Conservation (phyloP, 2,888 invertebrate genomes). For the Thereva nobilitata region DNA sequence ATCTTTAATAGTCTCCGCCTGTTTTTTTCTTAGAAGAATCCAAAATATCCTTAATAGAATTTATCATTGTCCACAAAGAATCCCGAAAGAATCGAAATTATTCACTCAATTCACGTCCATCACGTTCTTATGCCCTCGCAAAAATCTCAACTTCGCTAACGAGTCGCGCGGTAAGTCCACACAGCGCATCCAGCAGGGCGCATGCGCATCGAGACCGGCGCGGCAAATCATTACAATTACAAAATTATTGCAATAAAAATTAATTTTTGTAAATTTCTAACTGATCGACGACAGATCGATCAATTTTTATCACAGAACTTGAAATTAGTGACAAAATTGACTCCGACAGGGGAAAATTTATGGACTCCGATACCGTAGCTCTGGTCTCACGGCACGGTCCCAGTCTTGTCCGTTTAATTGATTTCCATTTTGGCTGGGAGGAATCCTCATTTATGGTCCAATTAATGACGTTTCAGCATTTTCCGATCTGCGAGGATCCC, state of each 20-base stretch:
- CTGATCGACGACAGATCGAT: slow-evolving; percentile 31
- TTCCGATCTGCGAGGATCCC: slow-evolving; percentile 21
- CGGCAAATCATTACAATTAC: slow-evolving; percentile 19
- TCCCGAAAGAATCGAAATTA: neutral
- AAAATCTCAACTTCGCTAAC: slow-evolving; percentile 25
- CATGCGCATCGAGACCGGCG: too few species aligned
- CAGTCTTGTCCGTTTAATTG: slow-evolving; percentile 22
- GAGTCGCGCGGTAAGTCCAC: neutral
- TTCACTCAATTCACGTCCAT: slow-evolving; percentile 26
- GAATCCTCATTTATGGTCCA: slow-evolving; percentile 34
- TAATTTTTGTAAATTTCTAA: slow-evolving; percentile 31
- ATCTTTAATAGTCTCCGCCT: too few species aligned
- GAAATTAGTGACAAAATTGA: slow-evolving; percentile 36
- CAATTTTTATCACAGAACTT: slow-evolving; percentile 29
- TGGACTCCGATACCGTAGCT: slow-evolving; percentile 8
- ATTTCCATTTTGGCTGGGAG: slow-evolving; percentile 30
- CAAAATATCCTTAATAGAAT: too few species aligned
- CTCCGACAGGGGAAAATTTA: slow-evolving; percentile 26
- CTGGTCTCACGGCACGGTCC: neutral
- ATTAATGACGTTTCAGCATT: slow-evolving; percentile 27
- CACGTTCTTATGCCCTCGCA: neutral
- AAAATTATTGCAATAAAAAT: slow-evolving; percentile 33
- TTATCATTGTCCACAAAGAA: too few species aligned
- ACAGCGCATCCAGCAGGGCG: too few species aligned
- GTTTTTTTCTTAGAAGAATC: too few species aligned